phyloP scores from a whole-genome alignment of 2,797 vertebrate genomes.

The Lepus oiostolus region DNA sequence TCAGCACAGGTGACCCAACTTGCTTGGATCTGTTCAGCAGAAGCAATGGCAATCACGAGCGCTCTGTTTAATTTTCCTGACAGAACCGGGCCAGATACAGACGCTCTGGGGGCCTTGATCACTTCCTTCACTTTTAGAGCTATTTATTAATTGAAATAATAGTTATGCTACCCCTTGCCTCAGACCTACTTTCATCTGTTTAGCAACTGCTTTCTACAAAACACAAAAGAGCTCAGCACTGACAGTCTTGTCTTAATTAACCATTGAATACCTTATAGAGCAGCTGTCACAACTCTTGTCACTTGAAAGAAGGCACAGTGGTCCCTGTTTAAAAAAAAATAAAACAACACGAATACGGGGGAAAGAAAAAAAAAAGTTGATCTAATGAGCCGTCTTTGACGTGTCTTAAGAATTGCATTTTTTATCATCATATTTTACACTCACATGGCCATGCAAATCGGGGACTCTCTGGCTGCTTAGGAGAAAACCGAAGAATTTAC shows the following conservation, averaged over 20 bases:
- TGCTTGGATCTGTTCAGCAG: conserved; percentile 66
- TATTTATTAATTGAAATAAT: conserved; percentile 84
- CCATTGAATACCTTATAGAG: conserved; percentile 72
- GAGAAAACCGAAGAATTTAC: conserved; percentile 44
- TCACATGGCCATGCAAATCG: conserved; percentile 30
- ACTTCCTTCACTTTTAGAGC: conserved; percentile 72
- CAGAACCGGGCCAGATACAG: conserved; percentile 76
- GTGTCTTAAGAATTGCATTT: conserved; percentile 55
- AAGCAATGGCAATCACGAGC: conserved; percentile 61
- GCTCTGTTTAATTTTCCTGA: conserved; percentile 80
- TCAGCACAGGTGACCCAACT: conserved; percentile 69
- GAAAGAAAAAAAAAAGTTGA: neutral
- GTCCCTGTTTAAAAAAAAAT: conserved; percentile 48
- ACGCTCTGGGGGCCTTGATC: conserved; percentile 51
- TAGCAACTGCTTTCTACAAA: conserved; percentile 78
- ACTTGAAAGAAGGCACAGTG: conserved; percentile 78
- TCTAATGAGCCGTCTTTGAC: conserved; percentile 73
- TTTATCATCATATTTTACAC: neutral
- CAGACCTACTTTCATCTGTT: conserved; percentile 83
- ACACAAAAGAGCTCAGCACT: conserved; percentile 72
- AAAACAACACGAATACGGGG: neutral
- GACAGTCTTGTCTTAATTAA: conserved; percentile 82
- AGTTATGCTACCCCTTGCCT: conserved; percentile 71
- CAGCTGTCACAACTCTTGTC: conserved; percentile 74
- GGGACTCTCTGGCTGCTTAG: neutral